Evolutionary conservation across 2,888 invertebrate species (phyloP).

Genomic region (Macroteleia sp.): DNA sequence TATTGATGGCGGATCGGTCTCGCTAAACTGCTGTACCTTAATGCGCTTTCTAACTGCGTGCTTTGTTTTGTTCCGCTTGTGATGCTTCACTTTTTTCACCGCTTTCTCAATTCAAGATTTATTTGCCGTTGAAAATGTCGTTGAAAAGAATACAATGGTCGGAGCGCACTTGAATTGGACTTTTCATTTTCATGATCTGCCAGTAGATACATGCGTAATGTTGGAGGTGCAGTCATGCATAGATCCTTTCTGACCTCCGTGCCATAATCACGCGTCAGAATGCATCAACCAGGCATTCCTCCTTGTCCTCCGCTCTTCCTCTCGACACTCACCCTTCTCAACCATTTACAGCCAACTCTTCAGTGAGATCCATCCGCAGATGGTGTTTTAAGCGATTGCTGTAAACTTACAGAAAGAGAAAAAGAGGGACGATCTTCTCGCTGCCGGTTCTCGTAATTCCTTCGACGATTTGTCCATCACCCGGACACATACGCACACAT

Average conservation of each 20-base stretch:
- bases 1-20: slow-evolving; percentile 74
- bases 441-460: slow-evolving; percentile 68
- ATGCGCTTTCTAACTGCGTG: neutral
- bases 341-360: slow-evolving; percentile 53
- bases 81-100: neutral
- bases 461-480: slow-evolving; percentile 72
- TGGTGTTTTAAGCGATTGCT: slow-evolving; percentile 77
- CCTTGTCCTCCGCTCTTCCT: slow-evolving; percentile 53
- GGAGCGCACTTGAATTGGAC: slow-evolving; percentile 64
- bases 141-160: slow-evolving; percentile 41
- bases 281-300: slow-evolving; percentile 71
- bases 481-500: slow-evolving; percentile 57
- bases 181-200: slow-evolving; percentile 70
- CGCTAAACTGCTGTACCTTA: slow-evolving; percentile 74
- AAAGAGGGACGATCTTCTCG: slow-evolving; percentile 60
- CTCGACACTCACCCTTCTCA: slow-evolving; percentile 42
- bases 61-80: slow-evolving; percentile 1
- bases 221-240: slow-evolving; percentile 81
- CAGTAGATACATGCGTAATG: slow-evolving; percentile 75
- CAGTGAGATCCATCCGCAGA: slow-evolving; percentile 74
- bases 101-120: slow-evolving; percentile 44
- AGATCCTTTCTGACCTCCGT: slow-evolving; percentile 82
- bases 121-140: slow-evolving; percentile 37
- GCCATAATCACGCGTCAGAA: slow-evolving; percentile 83
- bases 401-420: slow-evolving; percentile 73